Percentiles rank a stretch among this genome's conserved stretches.
Conservation (phyloP, 2,888 invertebrate species). For the Polymixis lichenea region DNA sequence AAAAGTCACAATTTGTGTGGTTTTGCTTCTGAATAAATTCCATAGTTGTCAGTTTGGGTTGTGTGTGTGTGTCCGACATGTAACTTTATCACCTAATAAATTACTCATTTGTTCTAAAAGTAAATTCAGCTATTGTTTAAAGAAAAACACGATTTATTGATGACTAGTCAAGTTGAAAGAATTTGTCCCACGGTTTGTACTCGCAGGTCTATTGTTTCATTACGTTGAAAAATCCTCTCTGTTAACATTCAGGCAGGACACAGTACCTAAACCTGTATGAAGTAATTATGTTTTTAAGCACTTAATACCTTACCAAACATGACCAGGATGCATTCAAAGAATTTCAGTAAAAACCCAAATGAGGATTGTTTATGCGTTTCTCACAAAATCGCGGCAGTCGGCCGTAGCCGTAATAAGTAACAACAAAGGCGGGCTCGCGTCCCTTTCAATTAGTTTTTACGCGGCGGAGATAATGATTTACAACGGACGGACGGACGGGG, state of each 20-base stretch:
- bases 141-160: conserved; percentile 1
- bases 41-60: neutral
- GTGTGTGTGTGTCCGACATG: neutral
- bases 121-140: neutral
- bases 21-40: neutral
- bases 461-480: conserved; percentile 84
- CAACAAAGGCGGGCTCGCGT: conserved; percentile 80
- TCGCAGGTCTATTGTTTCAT: conserved; percentile 44
- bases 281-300: conserved; percentile 61
- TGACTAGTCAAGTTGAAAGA: conserved; percentile 10
- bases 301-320: conserved; percentile 59
- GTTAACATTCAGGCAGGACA: conserved; percentile 23
- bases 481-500: conserved; percentile 73
- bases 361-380: conserved; percentile 68
- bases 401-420: conserved; percentile 70
- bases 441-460: conserved; percentile 88
- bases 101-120: neutral
- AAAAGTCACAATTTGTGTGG: neutral
- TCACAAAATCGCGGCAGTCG: conserved; percentile 66
- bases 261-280: conserved; percentile 56
- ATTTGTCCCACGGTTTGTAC: conserved; percentile 36
- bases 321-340: conserved; percentile 54
- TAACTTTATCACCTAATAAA: neutral
- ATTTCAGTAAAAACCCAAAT: conserved; percentile 65
- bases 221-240: conserved; percentile 23